Evolutionary conservation across 2,113 vertebrate species (phyloP).

Genomic region (Nettapus auritus): DNA sequence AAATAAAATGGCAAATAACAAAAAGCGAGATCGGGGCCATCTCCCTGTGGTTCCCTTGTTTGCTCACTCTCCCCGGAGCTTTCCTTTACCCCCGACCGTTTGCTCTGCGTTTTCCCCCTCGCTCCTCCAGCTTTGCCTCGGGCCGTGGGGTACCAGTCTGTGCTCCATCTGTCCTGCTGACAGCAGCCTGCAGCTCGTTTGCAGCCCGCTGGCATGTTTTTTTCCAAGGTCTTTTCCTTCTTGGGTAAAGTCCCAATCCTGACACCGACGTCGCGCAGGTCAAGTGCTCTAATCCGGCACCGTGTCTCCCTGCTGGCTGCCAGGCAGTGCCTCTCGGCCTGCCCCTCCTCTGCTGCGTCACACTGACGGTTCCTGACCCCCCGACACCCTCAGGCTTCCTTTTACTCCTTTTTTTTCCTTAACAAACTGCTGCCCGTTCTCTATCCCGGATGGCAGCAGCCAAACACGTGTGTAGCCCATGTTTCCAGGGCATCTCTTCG

Average conservation of each 20-base stretch:
- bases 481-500: background rate
- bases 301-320: background rate
- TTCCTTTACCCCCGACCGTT: background rate
- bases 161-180: background rate
- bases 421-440: background rate
- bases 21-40: fast-evolving
- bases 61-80: background rate
- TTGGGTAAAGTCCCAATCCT: background rate
- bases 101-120: background rate
- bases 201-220: background rate
- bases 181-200: background rate
- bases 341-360: fast-evolving
- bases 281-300: background rate
- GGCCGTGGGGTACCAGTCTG: background rate
- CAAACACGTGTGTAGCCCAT: background rate
- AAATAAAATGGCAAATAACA: background rate
- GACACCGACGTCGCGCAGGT: background rate
- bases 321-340: background rate
- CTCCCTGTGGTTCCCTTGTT: background rate
- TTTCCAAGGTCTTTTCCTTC: background rate
- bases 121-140: background rate
- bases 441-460: background rate
- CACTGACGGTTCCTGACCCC: fast-evolving
- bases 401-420: too few species aligned
- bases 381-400: background rate